Percentiles rank a stretch among this genome's conserved stretches.
These are phyloP conservation scores for Masticophis lateralis DNA, from an alignment of 2,797 vertebrate species.

Conservation along the genomic window DNA sequence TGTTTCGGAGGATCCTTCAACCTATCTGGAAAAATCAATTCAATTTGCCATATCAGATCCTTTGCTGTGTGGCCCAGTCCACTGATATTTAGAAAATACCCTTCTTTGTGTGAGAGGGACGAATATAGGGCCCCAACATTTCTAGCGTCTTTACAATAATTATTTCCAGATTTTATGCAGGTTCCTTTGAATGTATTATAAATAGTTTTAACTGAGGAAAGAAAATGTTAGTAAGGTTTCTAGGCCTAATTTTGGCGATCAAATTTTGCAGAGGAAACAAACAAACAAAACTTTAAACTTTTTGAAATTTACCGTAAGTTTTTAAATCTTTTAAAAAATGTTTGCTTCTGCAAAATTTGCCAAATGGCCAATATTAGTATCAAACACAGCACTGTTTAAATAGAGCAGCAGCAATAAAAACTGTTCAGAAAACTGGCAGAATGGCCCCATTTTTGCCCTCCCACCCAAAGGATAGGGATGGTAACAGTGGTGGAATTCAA, in stretches of 20 bases:
- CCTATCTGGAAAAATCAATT: background rate
- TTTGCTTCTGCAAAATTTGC: background rate
- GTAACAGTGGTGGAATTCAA: background rate
- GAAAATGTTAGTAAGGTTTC: background rate
- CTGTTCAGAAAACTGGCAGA: background rate
- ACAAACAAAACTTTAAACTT: background rate
- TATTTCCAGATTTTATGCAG: background rate
- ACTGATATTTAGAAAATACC: background rate
- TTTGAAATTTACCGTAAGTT: background rate
- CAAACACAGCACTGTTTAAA: background rate
- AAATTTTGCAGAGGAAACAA: background rate
- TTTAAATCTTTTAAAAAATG: background rate
- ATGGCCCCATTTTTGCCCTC: background rate
- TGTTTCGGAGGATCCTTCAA: background rate
- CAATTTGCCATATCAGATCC: background rate
- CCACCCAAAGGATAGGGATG: background rate
- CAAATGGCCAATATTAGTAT: background rate
- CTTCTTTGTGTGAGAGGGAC: background rate
- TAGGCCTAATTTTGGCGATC: background rate
- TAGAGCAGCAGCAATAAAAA: background rate
- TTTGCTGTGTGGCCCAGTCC: background rate
- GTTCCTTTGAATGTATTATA: background rate
- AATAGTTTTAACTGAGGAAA: background rate
- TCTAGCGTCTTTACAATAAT: background rate
- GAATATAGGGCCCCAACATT: background rate